phyloP scores from a whole-genome alignment of 2,113 vertebrate genomes.

The Petaurus breviceps region DNA sequence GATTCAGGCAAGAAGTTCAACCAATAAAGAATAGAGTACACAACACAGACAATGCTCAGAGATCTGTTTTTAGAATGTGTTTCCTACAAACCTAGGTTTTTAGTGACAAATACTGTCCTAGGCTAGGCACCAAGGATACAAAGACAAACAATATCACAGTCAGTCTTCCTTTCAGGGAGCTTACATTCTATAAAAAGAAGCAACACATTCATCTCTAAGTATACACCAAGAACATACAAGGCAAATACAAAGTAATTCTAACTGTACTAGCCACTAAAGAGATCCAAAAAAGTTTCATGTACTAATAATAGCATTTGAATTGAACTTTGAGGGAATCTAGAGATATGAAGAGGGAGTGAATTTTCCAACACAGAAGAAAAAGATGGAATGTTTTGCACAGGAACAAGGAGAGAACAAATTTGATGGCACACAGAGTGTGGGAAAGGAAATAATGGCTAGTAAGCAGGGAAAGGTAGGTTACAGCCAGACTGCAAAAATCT shows the following conservation, averaged over 20 bases:
- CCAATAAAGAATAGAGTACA: not conserved
- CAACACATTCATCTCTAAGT: not conserved
- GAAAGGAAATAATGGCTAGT: not conserved
- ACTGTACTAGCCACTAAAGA: not conserved
- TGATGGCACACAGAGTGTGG: not conserved
- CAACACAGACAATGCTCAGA: not conserved
- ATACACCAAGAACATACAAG: not conserved
- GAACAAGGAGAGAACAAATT: not conserved
- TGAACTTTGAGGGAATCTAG: not conserved
- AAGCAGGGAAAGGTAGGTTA: not conserved
- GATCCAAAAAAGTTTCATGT: not conserved
- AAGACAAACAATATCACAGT: not conserved
- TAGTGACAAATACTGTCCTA: no score
- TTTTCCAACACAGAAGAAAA: not conserved
- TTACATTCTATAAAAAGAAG: no score
- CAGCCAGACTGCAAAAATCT: not conserved
- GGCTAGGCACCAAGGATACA: not conserved
- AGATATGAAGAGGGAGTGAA: not conserved
- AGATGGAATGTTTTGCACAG: not conserved
- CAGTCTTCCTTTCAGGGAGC: not conserved
- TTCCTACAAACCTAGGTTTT: no score
- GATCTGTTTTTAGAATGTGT: no score
- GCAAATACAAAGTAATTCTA: not conserved
- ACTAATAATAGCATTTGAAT: not conserved
- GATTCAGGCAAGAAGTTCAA: not conserved